These are phyloP conservation scores for Vipera latastei DNA, from an alignment of 2,797 vertebrate genomes.

Conservation along the genomic window DNA sequence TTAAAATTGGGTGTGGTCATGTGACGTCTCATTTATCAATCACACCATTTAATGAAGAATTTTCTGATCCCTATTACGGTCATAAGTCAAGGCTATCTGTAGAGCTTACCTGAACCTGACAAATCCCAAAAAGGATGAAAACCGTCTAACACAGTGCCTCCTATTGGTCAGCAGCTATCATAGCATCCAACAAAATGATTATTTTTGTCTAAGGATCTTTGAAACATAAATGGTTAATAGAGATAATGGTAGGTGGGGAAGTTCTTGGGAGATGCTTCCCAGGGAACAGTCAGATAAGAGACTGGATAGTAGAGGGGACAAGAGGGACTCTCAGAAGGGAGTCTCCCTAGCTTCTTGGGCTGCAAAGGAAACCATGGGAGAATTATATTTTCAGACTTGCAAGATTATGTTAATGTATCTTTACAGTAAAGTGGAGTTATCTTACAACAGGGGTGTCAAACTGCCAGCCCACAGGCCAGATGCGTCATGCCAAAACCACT, in stretches of 20 bases:
- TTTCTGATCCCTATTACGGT: neutral
- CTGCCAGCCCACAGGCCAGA: too few relatives aligned
- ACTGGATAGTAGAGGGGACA: neutral
- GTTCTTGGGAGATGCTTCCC: neutral
- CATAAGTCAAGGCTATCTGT: neutral
- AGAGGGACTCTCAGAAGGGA: neutral
- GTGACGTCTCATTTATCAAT: neutral
- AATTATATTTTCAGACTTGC: neutral
- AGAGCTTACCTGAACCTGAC: neutral
- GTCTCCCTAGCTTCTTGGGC: neutral
- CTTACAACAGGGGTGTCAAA: neutral
- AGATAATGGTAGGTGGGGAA: neutral
- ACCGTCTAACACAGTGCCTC: neutral
- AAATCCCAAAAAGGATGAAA: neutral
- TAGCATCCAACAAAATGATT: neutral
- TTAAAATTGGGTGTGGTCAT: neutral
- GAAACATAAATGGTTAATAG: neutral
- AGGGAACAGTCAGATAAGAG: neutral
- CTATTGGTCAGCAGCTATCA: neutral
- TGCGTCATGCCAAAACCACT: too few relatives aligned
- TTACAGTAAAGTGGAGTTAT: neutral
- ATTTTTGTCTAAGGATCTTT: neutral
- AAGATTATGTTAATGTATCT: neutral
- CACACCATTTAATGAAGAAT: neutral
- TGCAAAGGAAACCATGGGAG: neutral